These are phyloP conservation scores for Gulo gulo DNA, from an alignment of 2,113 vertebrate species.

Conservation along the genomic window DNA sequence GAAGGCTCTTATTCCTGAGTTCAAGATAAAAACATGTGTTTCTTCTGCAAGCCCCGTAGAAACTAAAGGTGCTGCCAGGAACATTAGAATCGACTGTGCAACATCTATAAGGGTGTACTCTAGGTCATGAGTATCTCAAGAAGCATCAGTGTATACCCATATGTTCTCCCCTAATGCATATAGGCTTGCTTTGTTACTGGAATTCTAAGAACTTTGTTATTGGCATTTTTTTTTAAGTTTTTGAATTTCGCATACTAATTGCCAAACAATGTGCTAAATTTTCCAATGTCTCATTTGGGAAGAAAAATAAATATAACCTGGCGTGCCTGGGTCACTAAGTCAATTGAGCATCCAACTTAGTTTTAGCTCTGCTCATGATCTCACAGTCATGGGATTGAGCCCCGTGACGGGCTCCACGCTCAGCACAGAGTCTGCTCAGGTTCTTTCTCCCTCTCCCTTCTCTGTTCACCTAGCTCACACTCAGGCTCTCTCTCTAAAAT, in stretches of 20 bases:
- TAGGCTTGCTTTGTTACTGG: background rate
- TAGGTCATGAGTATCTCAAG: background rate
- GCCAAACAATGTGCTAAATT: background rate
- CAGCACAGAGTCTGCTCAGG: too few relatives aligned
- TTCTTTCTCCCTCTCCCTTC: too few relatives aligned
- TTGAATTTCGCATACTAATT: background rate
- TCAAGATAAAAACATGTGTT: background rate
- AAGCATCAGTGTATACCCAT: fast-evolving
- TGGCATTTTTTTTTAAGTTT: background rate
- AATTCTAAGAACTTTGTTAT: background rate
- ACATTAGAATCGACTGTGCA: background rate
- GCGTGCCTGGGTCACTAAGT: too few relatives aligned
- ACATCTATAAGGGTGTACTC: background rate
- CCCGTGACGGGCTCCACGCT: fast-evolving
- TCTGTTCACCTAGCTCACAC: background rate
- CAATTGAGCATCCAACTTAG: too few relatives aligned
- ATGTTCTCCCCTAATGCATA: background rate
- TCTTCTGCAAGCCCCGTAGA: background rate
- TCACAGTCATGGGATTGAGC: too few relatives aligned
- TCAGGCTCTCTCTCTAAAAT: background rate
- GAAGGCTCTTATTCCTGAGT: background rate
- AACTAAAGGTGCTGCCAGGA: background rate
- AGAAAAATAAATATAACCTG: background rate
- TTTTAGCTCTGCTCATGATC: too few relatives aligned
- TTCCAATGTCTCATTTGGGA: background rate